Evolutionary conservation across 2,113 vertebrate genomes (phyloP).

Genomic region (Spizaetus ornatus): DNA sequence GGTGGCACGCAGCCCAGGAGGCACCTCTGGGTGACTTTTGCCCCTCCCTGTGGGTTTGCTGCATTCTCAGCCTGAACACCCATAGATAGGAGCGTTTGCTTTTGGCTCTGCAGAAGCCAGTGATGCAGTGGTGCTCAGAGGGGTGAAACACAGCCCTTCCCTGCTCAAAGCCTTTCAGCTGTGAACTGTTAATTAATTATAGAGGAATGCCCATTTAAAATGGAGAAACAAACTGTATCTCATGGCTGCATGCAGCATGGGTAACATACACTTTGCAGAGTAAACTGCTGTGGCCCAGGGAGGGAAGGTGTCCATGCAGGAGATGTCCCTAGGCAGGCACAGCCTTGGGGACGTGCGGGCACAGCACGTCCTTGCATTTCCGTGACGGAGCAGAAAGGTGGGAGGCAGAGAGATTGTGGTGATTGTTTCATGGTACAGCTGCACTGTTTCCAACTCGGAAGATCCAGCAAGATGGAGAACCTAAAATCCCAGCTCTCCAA

Average conservation of each 20-base stretch:
- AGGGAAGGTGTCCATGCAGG: background rate
- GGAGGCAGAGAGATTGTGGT: background rate
- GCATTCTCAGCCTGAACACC: background rate
- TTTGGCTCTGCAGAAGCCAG: background rate
- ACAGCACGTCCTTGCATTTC: background rate
- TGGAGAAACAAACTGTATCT: background rate
- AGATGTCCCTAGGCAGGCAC: background rate
- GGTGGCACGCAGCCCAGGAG: accelerated
- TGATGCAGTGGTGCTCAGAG: background rate
- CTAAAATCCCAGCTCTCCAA: background rate
- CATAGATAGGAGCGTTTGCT: background rate
- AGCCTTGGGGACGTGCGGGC: background rate
- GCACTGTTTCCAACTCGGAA: background rate
- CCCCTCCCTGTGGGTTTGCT: background rate
- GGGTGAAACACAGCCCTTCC: background rate
- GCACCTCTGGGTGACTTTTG: background rate
- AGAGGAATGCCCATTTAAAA: background rate
- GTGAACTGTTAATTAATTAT: background rate
- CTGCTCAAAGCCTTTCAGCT: background rate
- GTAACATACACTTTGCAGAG: background rate
- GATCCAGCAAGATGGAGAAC: background rate
- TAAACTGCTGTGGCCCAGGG: background rate
- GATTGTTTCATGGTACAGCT: background rate
- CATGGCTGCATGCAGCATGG: background rate
- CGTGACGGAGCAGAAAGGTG: background rate